phyloP scores from a whole-genome alignment of 2,113 vertebrate species.

The Pagrus major region DNA sequence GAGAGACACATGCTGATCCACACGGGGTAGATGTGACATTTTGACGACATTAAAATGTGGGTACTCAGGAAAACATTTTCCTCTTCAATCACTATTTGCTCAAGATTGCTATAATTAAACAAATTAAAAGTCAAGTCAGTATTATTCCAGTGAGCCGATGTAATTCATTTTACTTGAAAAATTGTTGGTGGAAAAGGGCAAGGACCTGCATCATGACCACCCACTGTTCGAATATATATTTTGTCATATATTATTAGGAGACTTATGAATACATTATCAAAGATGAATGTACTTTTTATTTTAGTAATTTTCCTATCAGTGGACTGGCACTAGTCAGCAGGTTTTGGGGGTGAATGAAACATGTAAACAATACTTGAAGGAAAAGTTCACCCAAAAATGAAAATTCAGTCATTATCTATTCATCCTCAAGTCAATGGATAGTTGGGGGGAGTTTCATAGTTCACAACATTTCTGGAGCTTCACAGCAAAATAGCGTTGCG shows the following conservation, averaged over 20 bases:
- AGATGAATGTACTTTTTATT: not conserved
- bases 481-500: no score
- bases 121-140: not conserved
- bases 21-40: slow-evolving; percentile 31
- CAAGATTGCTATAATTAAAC: slow-evolving; percentile 9
- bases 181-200: not conserved
- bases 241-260: not conserved
- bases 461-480: no score
- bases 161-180: not conserved
- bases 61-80: not conserved
- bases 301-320: not conserved
- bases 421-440: no score
- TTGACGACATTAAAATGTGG: slow-evolving; percentile 21
- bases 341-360: not conserved
- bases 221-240: not conserved
- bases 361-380: not conserved
- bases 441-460: no score
- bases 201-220: not conserved
- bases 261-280: not conserved
- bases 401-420: no score
- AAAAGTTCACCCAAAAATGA: no score
- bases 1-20: slow-evolving; percentile 2
- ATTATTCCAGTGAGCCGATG: not conserved
- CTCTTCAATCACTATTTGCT: not conserved
- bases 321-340: not conserved